Evolutionary conservation across 2,888 invertebrate species (phyloP).

Genomic region (Temnothorax unifasciatus): DNA sequence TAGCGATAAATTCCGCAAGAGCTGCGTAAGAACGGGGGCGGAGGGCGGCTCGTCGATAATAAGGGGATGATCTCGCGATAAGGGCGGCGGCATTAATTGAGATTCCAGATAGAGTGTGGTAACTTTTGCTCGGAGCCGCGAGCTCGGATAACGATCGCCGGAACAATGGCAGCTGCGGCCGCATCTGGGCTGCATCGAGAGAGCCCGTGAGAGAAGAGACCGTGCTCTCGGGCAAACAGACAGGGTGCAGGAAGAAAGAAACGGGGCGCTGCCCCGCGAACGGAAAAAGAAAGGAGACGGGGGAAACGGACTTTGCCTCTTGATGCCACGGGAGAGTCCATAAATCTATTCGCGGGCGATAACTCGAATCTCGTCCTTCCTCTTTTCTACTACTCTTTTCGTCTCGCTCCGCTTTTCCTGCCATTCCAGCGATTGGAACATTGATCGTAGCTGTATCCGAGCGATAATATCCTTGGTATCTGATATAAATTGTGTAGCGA

Average conservation of each 20-base stretch:
- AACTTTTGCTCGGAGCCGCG: conserved; percentile 77
- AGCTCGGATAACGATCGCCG: conserved; percentile 80
- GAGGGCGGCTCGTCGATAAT: conserved; percentile 79
- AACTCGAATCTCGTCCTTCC: conserved; percentile 53
- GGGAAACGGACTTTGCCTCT: conserved; percentile 52
- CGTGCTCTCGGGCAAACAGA: conserved; percentile 24
- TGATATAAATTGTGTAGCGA: conserved; percentile 38
- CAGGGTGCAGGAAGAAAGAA: conserved; percentile 50
- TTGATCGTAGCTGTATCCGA: conserved; percentile 41
- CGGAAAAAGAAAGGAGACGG: conserved; percentile 14
- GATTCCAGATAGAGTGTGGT: conserved; percentile 82
- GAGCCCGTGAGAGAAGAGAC: conserved; percentile 38
- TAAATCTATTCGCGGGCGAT: conserved; percentile 65
- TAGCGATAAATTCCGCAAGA: conserved; percentile 72
- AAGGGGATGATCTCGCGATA: conserved; percentile 82
- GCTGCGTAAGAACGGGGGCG: conserved; percentile 63
- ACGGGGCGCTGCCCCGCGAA: conserved; percentile 25
- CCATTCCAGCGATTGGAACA: conserved; percentile 38
- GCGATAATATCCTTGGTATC: conserved; percentile 40
- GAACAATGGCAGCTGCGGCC: conserved; percentile 77
- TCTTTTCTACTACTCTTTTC: conserved; percentile 21
- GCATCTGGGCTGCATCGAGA: conserved; percentile 69
- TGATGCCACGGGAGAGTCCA: conserved; percentile 57
- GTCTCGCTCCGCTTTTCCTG: conserved; percentile 33
- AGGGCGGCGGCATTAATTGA: conserved; percentile 83